A percentile compares a stretch with the other conserved stretches of the same genome.
These are phyloP conservation scores for Lypha dubia DNA, from an alignment of 2,888 invertebrate genomes.

Conservation along the genomic window DNA sequence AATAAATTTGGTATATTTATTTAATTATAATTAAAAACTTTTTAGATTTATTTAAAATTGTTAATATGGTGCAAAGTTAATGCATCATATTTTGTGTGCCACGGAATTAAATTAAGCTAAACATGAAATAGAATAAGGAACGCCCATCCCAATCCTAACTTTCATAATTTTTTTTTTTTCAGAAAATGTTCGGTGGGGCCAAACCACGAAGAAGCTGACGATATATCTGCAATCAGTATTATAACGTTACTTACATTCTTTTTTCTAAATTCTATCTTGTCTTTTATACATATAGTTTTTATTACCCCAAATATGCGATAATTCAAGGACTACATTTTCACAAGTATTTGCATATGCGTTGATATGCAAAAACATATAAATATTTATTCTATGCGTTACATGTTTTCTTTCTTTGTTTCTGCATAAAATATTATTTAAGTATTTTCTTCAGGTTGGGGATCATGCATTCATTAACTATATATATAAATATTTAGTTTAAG, in stretches of 20 bases:
- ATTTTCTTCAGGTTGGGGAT: slow-evolving; percentile 11
- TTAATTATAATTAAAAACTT: too few relatives aligned
- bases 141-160: too few relatives aligned
- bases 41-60: too few relatives aligned
- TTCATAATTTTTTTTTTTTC: too few relatives aligned
- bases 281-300: neutral
- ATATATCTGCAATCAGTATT: neutral
- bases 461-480: slow-evolving; percentile 60
- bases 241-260: neutral
- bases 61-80: too few relatives aligned
- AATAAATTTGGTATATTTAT: too few relatives aligned
- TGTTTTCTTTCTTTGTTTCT: neutral
- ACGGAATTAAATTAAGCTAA: too few relatives aligned
- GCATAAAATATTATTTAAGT: slow-evolving; percentile 6
- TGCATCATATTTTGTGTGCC: too few relatives aligned
- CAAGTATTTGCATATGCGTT: neutral
- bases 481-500: slow-evolving; percentile 52
- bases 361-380: neutral
- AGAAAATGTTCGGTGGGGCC: too few relatives aligned
- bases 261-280: neutral
- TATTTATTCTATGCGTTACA: neutral
- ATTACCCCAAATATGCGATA: neutral
- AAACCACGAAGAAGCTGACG: too few relatives aligned
- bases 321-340: slow-evolving; percentile 29
- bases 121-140: too few relatives aligned